Evolutionary conservation across 2,797 vertebrate genomes (phyloP).

Genomic region (Podarcis lilfordi): DNA sequence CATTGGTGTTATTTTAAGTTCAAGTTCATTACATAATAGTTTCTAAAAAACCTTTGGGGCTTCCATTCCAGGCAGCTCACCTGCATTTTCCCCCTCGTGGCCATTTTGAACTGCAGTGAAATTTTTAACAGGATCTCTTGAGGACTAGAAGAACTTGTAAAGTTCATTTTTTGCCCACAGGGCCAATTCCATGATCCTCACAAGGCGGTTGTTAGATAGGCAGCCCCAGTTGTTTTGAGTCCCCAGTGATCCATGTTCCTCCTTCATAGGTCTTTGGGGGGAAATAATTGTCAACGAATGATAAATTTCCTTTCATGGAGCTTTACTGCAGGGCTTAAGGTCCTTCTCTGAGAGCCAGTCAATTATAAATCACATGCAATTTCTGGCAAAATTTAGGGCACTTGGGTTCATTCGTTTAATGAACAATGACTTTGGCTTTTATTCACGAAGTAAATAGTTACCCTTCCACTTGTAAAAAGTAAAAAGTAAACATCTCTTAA

Average conservation of each 20-base stretch:
- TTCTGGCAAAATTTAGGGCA: slow-evolving; percentile 51
- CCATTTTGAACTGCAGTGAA: slow-evolving; percentile 49
- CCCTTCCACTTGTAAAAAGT: slow-evolving; percentile 14
- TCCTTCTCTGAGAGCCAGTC: slow-evolving; percentile 44
- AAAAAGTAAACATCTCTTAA: background rate
- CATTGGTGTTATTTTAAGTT: background rate
- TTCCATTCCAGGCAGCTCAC: slow-evolving; percentile 49
- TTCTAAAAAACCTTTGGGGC: slow-evolving; percentile 30
- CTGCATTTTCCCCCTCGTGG: slow-evolving; percentile 42
- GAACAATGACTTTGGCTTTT: slow-evolving; percentile 38
- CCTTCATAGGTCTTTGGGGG: slow-evolving; percentile 30
- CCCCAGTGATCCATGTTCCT: slow-evolving; percentile 44
- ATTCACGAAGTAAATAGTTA: slow-evolving; percentile 28
- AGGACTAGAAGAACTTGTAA: slow-evolving; percentile 47
- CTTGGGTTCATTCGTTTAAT: slow-evolving; percentile 19
- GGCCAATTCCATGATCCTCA: slow-evolving; percentile 48
- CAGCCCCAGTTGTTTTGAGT: slow-evolving; percentile 30
- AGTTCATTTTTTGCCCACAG: slow-evolving; percentile 48
- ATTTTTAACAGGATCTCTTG: slow-evolving; percentile 66
- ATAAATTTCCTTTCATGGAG: slow-evolving; percentile 35
- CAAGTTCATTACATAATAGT: slow-evolving; percentile 39
- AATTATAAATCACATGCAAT: slow-evolving; percentile 57
- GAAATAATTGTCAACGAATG: slow-evolving; percentile 47
- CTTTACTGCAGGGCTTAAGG: slow-evolving; percentile 51
- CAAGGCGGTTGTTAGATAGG: slow-evolving; percentile 47